phyloP scores from a whole-genome alignment of 2,113 vertebrate species.

The Ptilorrhoa leucosticta region DNA sequence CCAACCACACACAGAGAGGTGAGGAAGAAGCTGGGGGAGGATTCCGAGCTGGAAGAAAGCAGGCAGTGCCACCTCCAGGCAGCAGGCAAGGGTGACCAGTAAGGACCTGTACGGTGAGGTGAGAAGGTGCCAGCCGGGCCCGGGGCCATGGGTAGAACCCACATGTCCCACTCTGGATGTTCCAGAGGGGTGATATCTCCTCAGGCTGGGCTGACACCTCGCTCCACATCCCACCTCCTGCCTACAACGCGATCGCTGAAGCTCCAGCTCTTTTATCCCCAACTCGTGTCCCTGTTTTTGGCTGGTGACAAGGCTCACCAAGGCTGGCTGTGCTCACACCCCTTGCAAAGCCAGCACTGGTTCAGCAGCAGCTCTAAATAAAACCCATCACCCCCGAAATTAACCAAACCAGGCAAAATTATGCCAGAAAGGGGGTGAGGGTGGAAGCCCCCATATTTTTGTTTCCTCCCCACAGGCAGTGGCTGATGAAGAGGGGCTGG shows the following conservation, averaged over 20 bases:
- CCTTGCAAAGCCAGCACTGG: not conserved
- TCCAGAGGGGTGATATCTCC: not conserved
- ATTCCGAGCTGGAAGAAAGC: not conserved
- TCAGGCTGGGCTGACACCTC: not conserved
- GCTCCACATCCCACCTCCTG: not conserved
- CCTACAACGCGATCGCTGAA: not conserved
- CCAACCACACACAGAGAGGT: not conserved
- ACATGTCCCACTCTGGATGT: fast-evolving
- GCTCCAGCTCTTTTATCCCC: not conserved
- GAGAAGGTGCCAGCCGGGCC: not conserved
- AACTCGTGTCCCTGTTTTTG: fast-evolving
- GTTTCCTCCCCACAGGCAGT: not conserved
- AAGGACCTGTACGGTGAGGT: too few species aligned
- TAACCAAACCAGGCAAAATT: not conserved
- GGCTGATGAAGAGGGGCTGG: not conserved
- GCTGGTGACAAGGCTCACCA: not conserved
- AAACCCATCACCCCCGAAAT: not conserved
- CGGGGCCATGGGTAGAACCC: fast-evolving
- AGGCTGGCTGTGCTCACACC: not conserved
- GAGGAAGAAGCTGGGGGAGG: not conserved
- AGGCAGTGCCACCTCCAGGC: not conserved
- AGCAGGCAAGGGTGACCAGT: not conserved
- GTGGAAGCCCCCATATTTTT: not conserved
- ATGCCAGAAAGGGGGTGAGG: not conserved
- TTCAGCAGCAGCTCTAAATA: not conserved